A percentile compares a stretch with the other conserved stretches of the same genome.
Evolutionary conservation across 2,888 invertebrate species (phyloP).

Genomic region (Ctenicera cuprea): DNA sequence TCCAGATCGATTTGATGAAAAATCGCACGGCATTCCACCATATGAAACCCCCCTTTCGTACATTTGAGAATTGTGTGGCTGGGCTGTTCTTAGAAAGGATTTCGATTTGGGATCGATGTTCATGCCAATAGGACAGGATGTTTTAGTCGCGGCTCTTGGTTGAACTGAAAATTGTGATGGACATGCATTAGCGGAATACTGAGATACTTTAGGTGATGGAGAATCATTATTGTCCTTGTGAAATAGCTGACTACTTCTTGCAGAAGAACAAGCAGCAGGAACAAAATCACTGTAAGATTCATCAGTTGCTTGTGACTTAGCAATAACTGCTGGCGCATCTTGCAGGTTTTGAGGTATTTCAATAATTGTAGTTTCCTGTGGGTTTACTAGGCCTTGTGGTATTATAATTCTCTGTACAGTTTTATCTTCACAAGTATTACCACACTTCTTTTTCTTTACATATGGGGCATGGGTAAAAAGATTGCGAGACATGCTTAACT

Average conservation of each 20-base stretch:
- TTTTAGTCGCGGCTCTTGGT: neutral
- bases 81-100: neutral
- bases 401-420: conserved; percentile 29
- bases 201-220: neutral
- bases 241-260: neutral
- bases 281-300: neutral
- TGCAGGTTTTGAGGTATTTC: conserved; percentile 29
- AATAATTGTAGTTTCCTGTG: conserved; percentile 24
- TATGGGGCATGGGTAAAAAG: neutral
- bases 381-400: conserved; percentile 25
- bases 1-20: neutral
- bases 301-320: neutral
- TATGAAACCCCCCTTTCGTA: neutral
- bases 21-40: neutral
- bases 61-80: neutral
- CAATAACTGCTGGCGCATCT: conserved; percentile 37
- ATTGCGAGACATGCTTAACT: neutral
- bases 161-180: neutral
- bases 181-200: neutral
- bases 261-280: neutral
- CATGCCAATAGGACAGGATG: neutral
- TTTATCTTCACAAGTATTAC: no score
- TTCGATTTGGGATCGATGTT: neutral
- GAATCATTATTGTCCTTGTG: neutral
- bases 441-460: neutral